These are phyloP conservation scores for Bombycilla garrulus DNA, from an alignment of 2,113 vertebrate genomes.

Conservation along the genomic window DNA sequence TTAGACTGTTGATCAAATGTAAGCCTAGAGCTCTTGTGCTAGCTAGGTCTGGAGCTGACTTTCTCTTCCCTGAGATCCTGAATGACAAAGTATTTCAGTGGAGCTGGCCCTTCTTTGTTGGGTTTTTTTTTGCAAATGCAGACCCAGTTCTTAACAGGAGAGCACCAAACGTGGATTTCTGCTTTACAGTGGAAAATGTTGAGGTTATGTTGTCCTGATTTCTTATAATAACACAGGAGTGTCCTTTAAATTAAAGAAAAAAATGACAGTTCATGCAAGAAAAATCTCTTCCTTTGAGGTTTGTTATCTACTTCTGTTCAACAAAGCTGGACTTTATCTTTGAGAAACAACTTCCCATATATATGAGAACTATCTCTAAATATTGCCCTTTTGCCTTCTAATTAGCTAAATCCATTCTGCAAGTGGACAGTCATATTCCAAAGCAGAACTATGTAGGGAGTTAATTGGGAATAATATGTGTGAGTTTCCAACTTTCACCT, in stretches of 20 bases:
- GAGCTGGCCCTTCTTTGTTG: not conserved
- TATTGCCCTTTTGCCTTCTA: not conserved
- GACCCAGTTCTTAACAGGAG: not conserved
- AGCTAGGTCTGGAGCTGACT: not conserved
- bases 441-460: not conserved
- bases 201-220: not conserved
- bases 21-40: constrained; percentile 4
- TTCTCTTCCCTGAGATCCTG: not conserved
- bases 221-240: not conserved
- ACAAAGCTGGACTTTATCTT: not conserved
- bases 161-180: not conserved
- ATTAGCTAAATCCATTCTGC: not conserved
- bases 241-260: not conserved
- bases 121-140: not conserved
- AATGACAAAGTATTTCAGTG: not conserved
- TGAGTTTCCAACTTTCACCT: not conserved
- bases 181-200: not conserved
- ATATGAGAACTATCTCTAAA: not conserved
- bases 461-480: not conserved
- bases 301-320: not conserved
- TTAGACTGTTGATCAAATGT: not conserved
- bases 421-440: not conserved
- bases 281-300: not conserved
- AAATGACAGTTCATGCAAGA: not conserved
- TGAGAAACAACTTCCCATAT: not conserved